Conservation (phyloP, 2,797 vertebrate species). For the Distichodus sexfasciatus region DNA sequence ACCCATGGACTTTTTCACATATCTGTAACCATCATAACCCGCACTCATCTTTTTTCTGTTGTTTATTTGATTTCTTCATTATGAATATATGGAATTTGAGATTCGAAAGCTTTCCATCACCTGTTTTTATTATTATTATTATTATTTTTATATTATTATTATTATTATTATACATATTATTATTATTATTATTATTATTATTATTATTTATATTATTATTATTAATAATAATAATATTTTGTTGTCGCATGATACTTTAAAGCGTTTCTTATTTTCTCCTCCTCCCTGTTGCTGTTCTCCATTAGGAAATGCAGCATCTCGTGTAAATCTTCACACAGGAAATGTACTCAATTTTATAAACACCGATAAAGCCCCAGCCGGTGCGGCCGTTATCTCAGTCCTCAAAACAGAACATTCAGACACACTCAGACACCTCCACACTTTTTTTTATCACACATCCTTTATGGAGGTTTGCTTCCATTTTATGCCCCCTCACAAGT, state of each 20-base stretch:
- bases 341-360: conserved; percentile 61
- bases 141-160: neutral
- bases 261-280: too few species aligned
- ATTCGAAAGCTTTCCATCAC: neutral
- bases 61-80: neutral
- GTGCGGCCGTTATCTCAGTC: neutral
- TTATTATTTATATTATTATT: too few species aligned
- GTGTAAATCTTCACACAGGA: conserved; percentile 61
- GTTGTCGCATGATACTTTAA: too few species aligned
- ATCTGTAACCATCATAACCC: too few species aligned
- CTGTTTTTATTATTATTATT: conserved; percentile 38
- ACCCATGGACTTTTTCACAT: too few species aligned
- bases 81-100: too few species aligned
- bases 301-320: conserved; percentile 69
- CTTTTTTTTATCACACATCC: conserved; percentile 5
- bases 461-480: neutral
- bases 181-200: too few species aligned
- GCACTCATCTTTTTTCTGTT: too few species aligned
- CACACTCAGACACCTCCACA: conserved; percentile 9
- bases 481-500: neutral
- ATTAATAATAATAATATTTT: too few species aligned
- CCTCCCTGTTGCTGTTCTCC: conserved; percentile 14
- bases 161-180: neutral
- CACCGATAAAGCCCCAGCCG: conserved; percentile 50
- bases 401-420: conserved; percentile 7